These are phyloP conservation scores for Gephyroberyx darwinii DNA, from an alignment of 2,797 vertebrate species.

Conservation along the genomic window DNA sequence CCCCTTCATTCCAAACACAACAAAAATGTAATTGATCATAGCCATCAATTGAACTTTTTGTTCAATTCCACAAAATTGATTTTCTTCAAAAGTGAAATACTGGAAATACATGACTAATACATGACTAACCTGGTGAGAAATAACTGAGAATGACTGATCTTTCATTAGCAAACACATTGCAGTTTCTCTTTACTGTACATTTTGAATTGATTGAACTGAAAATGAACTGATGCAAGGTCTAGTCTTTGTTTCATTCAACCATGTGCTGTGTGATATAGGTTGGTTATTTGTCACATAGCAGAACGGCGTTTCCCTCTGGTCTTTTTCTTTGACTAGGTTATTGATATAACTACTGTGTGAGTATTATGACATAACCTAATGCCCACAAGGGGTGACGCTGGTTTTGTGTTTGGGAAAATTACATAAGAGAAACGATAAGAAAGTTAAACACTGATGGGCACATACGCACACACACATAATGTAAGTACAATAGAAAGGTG, in stretches of 20 bases:
- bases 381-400: not conserved
- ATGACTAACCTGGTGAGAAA: too few species aligned
- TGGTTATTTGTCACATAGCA: conserved; percentile 10
- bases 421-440: conserved; percentile 15
- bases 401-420: conserved; percentile 13
- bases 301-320: not conserved
- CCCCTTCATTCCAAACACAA: too few species aligned
- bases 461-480: not conserved
- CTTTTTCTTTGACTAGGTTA: conserved; percentile 26
- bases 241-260: conserved; percentile 7
- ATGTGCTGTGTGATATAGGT: not conserved
- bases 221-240: not conserved
- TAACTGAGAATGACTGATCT: not conserved
- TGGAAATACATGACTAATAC: too few species aligned
- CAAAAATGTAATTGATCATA: too few species aligned
- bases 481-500: not conserved
- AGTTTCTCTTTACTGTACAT: not conserved
- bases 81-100: too few species aligned
- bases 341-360: conserved; percentile 15
- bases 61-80: too few species aligned
- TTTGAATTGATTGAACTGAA: not conserved
- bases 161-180: not conserved
- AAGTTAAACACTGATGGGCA: conserved; percentile 2
- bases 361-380: conserved; percentile 34
- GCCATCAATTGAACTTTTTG: too few species aligned